Conservation (phyloP, 1,140 invertebrate species). For the Zaprionus camerounensis region DNA sequence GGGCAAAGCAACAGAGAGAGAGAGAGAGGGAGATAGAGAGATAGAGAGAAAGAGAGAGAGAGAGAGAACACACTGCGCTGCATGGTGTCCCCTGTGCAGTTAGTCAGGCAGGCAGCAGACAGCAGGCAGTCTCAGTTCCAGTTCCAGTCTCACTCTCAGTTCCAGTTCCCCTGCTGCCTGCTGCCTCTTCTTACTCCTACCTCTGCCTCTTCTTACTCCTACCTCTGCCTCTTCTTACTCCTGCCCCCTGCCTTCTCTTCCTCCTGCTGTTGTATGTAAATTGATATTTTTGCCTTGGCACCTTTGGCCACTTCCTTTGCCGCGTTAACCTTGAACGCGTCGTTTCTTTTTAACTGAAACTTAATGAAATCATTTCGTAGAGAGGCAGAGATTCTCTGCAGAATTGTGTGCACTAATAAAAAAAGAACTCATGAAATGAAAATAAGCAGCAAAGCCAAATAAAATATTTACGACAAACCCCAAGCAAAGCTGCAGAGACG, state of each 20-base stretch:
- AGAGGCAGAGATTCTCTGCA: constrained; percentile 23
- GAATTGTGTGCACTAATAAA: constrained; percentile 42
- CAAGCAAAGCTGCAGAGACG: constrained; percentile 8
- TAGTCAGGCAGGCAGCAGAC: constrained; percentile 15
- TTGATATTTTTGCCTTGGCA: constrained; percentile 70
- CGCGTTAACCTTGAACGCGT: constrained; percentile 69
- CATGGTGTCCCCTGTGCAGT: constrained; percentile 64
- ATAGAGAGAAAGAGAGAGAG: too few species aligned
- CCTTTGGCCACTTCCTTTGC: constrained; percentile 62
- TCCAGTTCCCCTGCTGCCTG: not conserved
- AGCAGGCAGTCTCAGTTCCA: constrained; percentile 31
- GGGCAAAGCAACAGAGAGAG: constrained; percentile 42
- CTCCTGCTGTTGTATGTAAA: constrained; percentile 62
- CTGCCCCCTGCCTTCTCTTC: not conserved
- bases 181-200: not conserved
- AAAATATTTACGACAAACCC: constrained; percentile 73
- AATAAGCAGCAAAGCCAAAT: constrained; percentile 50
- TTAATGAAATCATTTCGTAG: constrained; percentile 76
- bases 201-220: not conserved
- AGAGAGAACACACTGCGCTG: constrained; percentile 38
- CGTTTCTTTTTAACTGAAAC: constrained; percentile 60
- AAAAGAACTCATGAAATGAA: constrained; percentile 10
- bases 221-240: not conserved
- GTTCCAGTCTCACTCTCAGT: constrained; percentile 5
- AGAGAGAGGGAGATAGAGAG: not conserved